Conservation (phyloP, 2,888 invertebrate genomes). For the Alsophila aescularia region DNA sequence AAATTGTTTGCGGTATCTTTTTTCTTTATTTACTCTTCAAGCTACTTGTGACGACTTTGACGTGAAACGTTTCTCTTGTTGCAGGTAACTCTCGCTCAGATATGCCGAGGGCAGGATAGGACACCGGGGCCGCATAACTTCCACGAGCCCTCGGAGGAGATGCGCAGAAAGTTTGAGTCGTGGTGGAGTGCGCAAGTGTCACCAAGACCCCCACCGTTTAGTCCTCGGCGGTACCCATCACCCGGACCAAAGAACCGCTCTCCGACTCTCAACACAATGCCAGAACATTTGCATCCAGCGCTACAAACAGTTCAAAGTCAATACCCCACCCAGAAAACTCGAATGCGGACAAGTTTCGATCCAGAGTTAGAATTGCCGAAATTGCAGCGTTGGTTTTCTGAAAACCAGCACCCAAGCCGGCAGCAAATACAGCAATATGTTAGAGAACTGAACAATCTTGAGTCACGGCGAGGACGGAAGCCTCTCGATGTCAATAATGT, state of each 20-base stretch:
- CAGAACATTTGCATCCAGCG: conserved; percentile 88
- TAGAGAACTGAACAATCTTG: conserved; percentile 95
- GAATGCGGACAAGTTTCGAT: conserved; percentile 98
- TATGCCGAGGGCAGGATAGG: conserved; percentile 91
- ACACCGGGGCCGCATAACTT: conserved; percentile 86
- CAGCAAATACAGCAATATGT: conserved; percentile 99
- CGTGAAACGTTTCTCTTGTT: conserved; percentile 61
- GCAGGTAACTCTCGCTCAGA: conserved; percentile 91
- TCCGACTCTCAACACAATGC: conserved; percentile 73
- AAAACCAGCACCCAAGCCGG: conserved; percentile 98
- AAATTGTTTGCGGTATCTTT: conserved; percentile 73
- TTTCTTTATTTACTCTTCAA: conserved; percentile 56
- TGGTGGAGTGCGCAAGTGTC: conserved; percentile 94
- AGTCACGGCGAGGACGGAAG: conserved; percentile 96
- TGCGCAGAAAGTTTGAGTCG: conserved; percentile 94
- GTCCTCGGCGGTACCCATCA: conserved; percentile 77
- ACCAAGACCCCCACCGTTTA: conserved; percentile 82
- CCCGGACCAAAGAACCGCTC: conserved; percentile 82
- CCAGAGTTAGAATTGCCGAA: conserved; percentile 98
- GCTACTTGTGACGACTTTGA: conserved; percentile 48
- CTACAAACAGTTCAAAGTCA: conserved; percentile 90
- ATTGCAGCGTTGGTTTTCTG: conserved; percentile 97
- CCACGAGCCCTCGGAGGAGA: conserved; percentile 92
- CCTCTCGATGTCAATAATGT: conserved; percentile 98
- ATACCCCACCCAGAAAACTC: conserved; percentile 93